A percentile compares a stretch with the other conserved stretches of the same genome.
Conservation (phyloP, 1,140 invertebrate species). For the Procambarus virginalis region DNA sequence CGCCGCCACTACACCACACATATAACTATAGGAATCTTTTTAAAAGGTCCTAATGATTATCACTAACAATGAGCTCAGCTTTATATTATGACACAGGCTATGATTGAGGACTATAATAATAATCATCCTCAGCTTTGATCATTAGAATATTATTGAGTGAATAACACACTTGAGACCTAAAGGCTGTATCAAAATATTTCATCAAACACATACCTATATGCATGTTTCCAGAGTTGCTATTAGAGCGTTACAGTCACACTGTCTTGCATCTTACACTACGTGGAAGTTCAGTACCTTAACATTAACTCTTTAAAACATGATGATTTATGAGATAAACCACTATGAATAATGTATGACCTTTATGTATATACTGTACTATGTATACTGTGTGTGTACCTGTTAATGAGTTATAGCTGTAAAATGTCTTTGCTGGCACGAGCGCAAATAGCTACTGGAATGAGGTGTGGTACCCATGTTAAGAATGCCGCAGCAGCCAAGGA, state of each 20-base stretch:
- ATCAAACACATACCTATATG: slow-evolving; percentile 25
- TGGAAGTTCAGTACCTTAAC: not conserved
- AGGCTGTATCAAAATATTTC: slow-evolving; percentile 49
- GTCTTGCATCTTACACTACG: not conserved
- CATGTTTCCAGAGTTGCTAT: not conserved
- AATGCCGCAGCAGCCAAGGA: not conserved
- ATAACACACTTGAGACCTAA: slow-evolving; percentile 33
- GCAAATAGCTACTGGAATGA: not conserved
- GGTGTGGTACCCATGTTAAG: not conserved
- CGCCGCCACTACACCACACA: slow-evolving; percentile 47
- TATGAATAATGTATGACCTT: not conserved
- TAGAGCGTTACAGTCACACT: not conserved
- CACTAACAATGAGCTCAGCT: slow-evolving; percentile 46
- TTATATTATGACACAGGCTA: slow-evolving; percentile 44
- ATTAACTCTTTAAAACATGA: not conserved
- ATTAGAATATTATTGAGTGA: slow-evolving; percentile 12
- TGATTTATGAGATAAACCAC: not conserved
- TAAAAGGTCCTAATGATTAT: slow-evolving; percentile 22
- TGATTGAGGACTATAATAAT: slow-evolving; percentile 23
- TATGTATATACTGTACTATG: not conserved
- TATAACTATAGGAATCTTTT: slow-evolving; percentile 21
- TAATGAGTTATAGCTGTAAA: not conserved
- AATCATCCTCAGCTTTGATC: not conserved
- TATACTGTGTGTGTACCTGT: too few species aligned
- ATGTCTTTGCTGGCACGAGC: not conserved